Evolutionary conservation across 2,113 vertebrate species (phyloP), one percentile per base, ranked within the genome.

Genomic region (Phylloscopus trochiloides): DNA sequence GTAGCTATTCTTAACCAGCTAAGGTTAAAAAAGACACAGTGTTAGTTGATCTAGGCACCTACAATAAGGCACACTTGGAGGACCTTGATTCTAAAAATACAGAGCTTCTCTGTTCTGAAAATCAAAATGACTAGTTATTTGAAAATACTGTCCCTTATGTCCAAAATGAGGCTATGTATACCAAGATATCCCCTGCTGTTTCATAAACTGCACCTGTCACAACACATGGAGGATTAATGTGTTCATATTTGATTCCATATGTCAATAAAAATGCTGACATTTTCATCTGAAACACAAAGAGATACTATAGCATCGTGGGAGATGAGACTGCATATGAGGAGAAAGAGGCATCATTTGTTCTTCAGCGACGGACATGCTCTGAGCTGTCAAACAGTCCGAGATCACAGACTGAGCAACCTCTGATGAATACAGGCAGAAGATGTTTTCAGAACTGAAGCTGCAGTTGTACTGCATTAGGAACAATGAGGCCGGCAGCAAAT

Each of bases 281-380:
- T 94, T 87, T 90, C 42, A 79, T 61, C 66, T 92, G 74, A 85
- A 87, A 91, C 38, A 90, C n/a, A 75, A 77, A 68, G 40, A 71
- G 50, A 66, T 43, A 61, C 24, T 65, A 32, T 6, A 9, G 42
- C n/a, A 74, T 71, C 8, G 3, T 31, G 45, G 77, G 70, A 75
- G 34, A 91, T 57, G 66, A 94, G 77, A 73, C n/a, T 81, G 24
- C 18, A 7, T 80, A 67, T 43, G 40, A 94, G 51, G 24, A 79
- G 24, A 88, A 75, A 42, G 32, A 73, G 59, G 34, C 16, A 72
- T 32, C 28, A 59, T 68, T 86, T 90, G 61, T 72, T 96, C 85
- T 91, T 42, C 71, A 70, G 71, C 0, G 0, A 76, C 0, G 0
- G 62, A 80, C 62, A 71, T 42, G 54, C 52, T 84, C 43, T 58